Percentiles rank a stretch among this genome's conserved stretches.
Evolutionary conservation across 2,888 invertebrate genomes (phyloP).

Genomic region (Synergus laeviventris): DNA sequence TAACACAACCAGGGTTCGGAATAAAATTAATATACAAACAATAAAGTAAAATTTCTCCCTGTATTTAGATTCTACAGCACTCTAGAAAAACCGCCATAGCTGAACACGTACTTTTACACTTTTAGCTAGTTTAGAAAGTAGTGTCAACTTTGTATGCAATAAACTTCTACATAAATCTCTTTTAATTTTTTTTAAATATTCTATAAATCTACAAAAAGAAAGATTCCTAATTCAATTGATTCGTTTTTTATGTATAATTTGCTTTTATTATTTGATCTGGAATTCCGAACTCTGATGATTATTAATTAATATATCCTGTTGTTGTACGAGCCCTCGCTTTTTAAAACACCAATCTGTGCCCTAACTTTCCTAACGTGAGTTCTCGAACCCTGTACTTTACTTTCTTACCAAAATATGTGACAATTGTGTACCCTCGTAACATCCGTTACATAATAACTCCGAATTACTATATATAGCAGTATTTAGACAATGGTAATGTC

Average conservation of each 20-base stretch:
- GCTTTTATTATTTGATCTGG: not conserved
- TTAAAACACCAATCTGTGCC: slow-evolving; percentile 3
- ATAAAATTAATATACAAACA: not conserved
- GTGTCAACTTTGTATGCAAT: not conserved
- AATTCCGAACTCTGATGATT: slow-evolving; percentile 25
- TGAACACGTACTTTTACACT: slow-evolving; percentile 12
- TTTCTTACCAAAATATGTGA: slow-evolving; percentile 46
- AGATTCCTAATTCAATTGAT: not conserved
- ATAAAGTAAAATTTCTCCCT: slow-evolving; percentile 46
- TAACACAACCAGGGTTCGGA: slow-evolving; percentile 9
- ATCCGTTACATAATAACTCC: slow-evolving; percentile 44
- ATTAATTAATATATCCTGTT: slow-evolving; percentile 58
- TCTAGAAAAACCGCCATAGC: slow-evolving; percentile 33
- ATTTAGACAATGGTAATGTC: slow-evolving; percentile 76
- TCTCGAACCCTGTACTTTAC: slow-evolving; percentile 1
- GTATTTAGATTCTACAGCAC: slow-evolving; percentile 47
- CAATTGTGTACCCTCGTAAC: slow-evolving; percentile 48
- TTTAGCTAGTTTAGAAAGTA: slow-evolving; percentile 23
- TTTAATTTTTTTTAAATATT: not conserved
- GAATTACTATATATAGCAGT: slow-evolving; percentile 50
- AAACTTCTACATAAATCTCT: not conserved
- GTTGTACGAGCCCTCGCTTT: slow-evolving; percentile 60
- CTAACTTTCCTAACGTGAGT: slow-evolving; percentile 17
- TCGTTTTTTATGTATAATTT: not conserved
- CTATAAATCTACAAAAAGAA: not conserved